Percentiles rank a stretch among this genome's conserved stretches.
Evolutionary conservation across 1,140 invertebrate genomes (phyloP).

Genomic region (Drosophila ohnishii): DNA sequence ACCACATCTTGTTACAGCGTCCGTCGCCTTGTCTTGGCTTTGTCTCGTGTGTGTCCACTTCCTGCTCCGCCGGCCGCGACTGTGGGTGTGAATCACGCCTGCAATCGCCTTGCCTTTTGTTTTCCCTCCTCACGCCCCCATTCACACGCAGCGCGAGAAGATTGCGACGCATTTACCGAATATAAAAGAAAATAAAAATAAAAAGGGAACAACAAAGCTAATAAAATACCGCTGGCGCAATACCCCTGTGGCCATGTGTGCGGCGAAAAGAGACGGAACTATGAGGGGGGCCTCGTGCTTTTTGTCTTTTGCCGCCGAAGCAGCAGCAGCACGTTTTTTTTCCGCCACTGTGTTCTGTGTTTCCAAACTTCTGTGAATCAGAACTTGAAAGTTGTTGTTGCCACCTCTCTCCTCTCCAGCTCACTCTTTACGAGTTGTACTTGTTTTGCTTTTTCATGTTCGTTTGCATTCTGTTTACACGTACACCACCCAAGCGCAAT

Average conservation of each 20-base stretch:
- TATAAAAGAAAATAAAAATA: constrained; percentile 33
- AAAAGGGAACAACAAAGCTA: constrained; percentile 27
- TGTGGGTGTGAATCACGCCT: constrained; percentile 48
- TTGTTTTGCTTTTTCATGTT: constrained; percentile 72
- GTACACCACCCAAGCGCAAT: constrained; percentile 61
- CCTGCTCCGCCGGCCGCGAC: constrained; percentile 45
- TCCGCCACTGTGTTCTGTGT: constrained; percentile 29
- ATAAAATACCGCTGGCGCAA: constrained; percentile 41
- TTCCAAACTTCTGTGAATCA: constrained; percentile 57
- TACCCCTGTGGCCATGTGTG: constrained; percentile 34
- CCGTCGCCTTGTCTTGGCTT: constrained; percentile 52
- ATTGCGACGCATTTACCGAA: constrained; percentile 56
- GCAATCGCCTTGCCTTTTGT: constrained; percentile 43
- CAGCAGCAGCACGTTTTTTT: constrained; percentile 66
- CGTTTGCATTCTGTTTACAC: constrained; percentile 70
- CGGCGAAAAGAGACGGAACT: constrained; percentile 21
- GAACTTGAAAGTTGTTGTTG: constrained; percentile 43
- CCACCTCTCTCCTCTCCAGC: constrained; percentile 40
- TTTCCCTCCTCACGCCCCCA: constrained; percentile 17
- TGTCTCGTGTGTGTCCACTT: constrained; percentile 45
- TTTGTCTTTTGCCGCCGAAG: constrained; percentile 19
- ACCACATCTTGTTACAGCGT: constrained; percentile 47
- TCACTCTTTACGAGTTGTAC: constrained; percentile 70
- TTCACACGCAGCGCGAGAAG: constrained; percentile 22
- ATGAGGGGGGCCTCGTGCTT: constrained; percentile 52